These are phyloP conservation scores for Symphodus melops DNA, from an alignment of 2,113 vertebrate species.

Conservation along the genomic window DNA sequence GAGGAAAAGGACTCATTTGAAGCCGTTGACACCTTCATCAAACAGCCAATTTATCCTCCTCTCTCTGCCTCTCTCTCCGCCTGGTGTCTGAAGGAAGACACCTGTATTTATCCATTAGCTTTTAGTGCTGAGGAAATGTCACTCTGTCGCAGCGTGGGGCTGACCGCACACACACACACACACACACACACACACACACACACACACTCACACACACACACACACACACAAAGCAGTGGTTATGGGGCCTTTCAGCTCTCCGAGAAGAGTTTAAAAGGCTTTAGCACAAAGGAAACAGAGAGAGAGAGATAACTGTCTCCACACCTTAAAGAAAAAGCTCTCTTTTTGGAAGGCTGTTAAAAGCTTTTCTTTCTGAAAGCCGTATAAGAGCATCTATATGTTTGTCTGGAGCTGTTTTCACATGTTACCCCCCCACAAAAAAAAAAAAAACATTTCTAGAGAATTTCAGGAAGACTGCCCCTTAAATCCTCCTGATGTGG, in stretches of 20 bases:
- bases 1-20: not conserved
- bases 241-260: slow-evolving; percentile 61
- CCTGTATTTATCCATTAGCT: slow-evolving; percentile 56
- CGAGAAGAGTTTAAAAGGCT: slow-evolving; percentile 55
- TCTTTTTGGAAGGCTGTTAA: not conserved
- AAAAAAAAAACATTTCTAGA: too few species aligned
- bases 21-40: slow-evolving; percentile 11
- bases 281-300: slow-evolving; percentile 38
- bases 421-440: too few species aligned
- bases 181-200: slow-evolving; percentile 8
- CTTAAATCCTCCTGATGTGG: too few species aligned
- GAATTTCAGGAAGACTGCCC: too few species aligned
- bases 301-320: not conserved
- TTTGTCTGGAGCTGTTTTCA: not conserved
- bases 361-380: not conserved
- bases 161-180: slow-evolving; percentile 20
- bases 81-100: slow-evolving; percentile 36
- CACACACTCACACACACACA: slow-evolving; percentile 5
- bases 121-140: slow-evolving; percentile 59
- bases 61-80: not conserved
- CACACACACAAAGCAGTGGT: slow-evolving; percentile 9
- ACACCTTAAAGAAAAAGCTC: not conserved
- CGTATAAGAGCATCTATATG: not conserved
- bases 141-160: slow-evolving; percentile 27
- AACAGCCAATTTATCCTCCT: slow-evolving; percentile 3